A percentile compares a stretch with the other conserved stretches of the same genome.
Evolutionary conservation across 2,113 vertebrate species (phyloP).

Genomic region (Muntiacus muntjak): DNA sequence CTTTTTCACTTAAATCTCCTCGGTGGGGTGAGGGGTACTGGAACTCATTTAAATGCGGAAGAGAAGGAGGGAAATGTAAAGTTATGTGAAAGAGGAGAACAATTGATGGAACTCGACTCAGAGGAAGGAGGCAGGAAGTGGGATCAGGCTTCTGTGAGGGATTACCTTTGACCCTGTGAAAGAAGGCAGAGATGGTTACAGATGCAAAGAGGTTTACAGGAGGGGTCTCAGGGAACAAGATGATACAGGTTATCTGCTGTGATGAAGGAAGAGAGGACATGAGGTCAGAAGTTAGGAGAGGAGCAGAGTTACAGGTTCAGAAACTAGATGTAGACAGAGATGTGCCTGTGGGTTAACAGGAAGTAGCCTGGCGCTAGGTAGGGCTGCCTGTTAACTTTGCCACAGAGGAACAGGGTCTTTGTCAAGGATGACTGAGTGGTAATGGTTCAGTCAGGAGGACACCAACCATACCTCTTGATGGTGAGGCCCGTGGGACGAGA

Average conservation of each 20-base stretch:
- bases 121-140: not conserved
- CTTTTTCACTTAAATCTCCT: not conserved
- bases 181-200: not conserved
- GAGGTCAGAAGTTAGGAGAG: not conserved
- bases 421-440: not conserved
- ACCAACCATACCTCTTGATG: not conserved
- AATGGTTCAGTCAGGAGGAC: not conserved
- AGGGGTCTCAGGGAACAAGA: not conserved
- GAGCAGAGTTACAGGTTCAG: not conserved
- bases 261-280: not conserved
- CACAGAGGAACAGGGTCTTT: not conserved
- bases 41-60: not conserved
- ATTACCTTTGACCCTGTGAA: not conserved
- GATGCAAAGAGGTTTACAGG: not conserved
- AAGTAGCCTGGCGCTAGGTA: not conserved
- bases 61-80: not conserved
- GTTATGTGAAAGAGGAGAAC: not conserved
- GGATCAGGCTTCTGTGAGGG: not conserved
- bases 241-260: not conserved
- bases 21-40: fast-evolving
- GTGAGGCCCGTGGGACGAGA: not conserved
- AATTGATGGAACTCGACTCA: no score
- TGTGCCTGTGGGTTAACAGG: not conserved
- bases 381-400: not conserved
- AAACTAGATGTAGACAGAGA: not conserved